phyloP scores from a whole-genome alignment of 2,888 invertebrate species.

The Serripes groenlandicus region DNA sequence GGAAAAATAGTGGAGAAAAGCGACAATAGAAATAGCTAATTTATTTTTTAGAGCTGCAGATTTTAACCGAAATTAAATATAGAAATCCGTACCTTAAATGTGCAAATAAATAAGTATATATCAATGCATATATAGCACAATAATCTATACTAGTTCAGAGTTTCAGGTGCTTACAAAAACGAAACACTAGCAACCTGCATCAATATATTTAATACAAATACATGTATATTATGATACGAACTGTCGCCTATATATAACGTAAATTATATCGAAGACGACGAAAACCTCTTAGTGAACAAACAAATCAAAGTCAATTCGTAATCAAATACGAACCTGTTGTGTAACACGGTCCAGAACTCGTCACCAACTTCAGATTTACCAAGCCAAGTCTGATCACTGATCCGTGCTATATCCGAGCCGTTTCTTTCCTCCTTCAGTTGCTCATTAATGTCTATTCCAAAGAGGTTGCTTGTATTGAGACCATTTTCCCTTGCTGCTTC shows the following conservation, averaged over 20 bases:
- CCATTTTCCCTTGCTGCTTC: conserved; percentile 30
- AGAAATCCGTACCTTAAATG: no score
- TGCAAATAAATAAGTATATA: no score
- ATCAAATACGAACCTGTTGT: conserved; percentile 15
- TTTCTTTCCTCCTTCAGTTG: conserved; percentile 22
- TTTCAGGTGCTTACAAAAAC: no score
- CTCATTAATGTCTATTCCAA: conserved; percentile 43
- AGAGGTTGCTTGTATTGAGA: conserved; percentile 44
- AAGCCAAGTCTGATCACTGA: conserved; percentile 58
- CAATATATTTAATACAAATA: not conserved
- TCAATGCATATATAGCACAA: no score
- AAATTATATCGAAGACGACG: not conserved
- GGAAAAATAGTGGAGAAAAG: no score
- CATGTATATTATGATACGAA: not conserved
- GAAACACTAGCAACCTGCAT: no score
- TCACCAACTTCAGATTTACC: conserved; percentile 13
- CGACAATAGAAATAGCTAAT: no score
- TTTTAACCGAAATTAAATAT: no score
- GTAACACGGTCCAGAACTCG: conserved; percentile 27
- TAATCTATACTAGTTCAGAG: no score
- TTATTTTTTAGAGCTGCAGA: no score
- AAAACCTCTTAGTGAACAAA: not conserved
- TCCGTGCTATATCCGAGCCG: conserved; percentile 38
- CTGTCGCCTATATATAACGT: no score
- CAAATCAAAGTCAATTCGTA: not conserved